Percentiles rank a stretch among this genome's conserved stretches.
These are phyloP conservation scores for Felis catus DNA, from an alignment of 2,113 vertebrate genomes.

Conservation along the genomic window F.catus_Fca126_mat1.0 CM031428.1:17141501-17142000, in stretches of 20 bases:
- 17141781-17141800: not conserved
- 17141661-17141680: not conserved
- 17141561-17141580: not conserved
- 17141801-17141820: not conserved
- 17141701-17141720: not conserved
- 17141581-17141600: not conserved
- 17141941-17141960: not conserved
- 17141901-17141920: not conserved
- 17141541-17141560: not conserved
- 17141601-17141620: not conserved
- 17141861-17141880: not conserved
- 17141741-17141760: not conserved
- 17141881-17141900: not conserved
- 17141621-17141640: not conserved
- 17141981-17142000: not conserved
- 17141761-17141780: not conserved
- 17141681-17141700: too few relatives aligned
- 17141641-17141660: not conserved
- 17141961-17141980: not conserved
- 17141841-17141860: not conserved
- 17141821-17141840: not conserved
- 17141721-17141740: not conserved
- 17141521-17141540: not conserved
- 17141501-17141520: not conserved
- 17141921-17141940: not conserved